A percentile compares a stretch with the other conserved stretches of the same genome.
Evolutionary conservation across 2,113 vertebrate species (phyloP).

Genomic region (Neofelis nebulosa): DNA sequence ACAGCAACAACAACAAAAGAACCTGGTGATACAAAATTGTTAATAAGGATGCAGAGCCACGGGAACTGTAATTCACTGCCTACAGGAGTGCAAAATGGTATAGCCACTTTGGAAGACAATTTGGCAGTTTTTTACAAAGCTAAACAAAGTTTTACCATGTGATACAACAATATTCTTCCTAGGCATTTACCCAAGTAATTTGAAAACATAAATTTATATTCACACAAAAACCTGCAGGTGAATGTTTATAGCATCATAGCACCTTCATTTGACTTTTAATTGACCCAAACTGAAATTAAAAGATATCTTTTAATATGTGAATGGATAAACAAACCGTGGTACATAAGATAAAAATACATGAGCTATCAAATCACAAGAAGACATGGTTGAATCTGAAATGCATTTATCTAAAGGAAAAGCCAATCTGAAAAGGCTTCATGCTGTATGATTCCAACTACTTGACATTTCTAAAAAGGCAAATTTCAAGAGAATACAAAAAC

Average conservation of each 20-base stretch:
- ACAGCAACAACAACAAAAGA: neutral
- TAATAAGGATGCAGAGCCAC: neutral
- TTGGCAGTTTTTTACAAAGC: neutral
- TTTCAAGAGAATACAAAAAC: neutral
- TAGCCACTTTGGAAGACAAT: neutral
- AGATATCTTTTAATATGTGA: neutral
- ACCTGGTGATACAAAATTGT: neutral
- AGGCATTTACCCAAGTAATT: neutral
- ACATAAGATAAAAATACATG: neutral
- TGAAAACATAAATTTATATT: constrained; percentile 10
- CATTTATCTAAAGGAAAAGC: neutral
- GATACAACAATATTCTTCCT: neutral
- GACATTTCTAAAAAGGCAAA: neutral
- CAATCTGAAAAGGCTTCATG: neutral
- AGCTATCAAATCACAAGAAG: neutral
- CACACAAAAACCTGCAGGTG: neutral
- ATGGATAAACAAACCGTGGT: neutral
- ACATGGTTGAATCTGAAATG: neutral
- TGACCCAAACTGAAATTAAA: neutral
- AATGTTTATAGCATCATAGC: neutral
- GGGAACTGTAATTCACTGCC: neutral
- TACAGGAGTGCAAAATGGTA: neutral
- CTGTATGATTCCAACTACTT: neutral
- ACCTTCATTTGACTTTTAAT: neutral
- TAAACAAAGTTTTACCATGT: neutral